These are phyloP conservation scores for Drosophila leonis DNA, from an alignment of 2,888 invertebrate species.

Conservation along the genomic window DNA sequence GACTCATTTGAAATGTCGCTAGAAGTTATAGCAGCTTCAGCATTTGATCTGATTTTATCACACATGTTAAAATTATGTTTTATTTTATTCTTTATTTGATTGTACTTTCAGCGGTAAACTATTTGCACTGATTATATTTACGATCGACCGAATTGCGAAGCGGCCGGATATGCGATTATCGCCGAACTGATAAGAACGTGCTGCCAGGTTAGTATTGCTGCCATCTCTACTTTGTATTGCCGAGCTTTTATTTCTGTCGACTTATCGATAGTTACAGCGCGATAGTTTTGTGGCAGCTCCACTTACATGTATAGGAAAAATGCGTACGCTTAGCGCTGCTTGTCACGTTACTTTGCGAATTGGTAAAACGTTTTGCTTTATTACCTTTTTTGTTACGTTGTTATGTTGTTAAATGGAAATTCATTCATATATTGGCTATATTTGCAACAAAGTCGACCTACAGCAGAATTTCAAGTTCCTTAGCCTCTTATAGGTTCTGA, in stretches of 20 bases:
- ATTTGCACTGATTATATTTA: not conserved
- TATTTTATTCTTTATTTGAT: too few relatives aligned
- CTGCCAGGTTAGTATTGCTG: not conserved
- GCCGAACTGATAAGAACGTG: not conserved
- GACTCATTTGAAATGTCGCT: not conserved
- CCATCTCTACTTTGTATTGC: not conserved
- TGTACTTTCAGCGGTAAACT: not conserved
- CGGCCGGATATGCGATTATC: not conserved
- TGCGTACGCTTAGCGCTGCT: too few relatives aligned
- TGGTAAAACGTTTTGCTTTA: too few relatives aligned
- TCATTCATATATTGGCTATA: too few relatives aligned
- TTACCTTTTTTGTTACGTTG: too few relatives aligned
- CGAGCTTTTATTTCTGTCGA: not conserved
- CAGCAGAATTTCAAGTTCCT: too few relatives aligned
- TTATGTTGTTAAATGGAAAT: too few relatives aligned
- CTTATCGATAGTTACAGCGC: slow-evolving; percentile 12
- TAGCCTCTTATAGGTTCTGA: too few relatives aligned
- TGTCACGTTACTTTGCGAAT: too few relatives aligned
- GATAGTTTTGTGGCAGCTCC: too few relatives aligned
- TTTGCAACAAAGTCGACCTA: too few relatives aligned
- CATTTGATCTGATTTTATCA: not conserved
- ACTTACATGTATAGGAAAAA: too few relatives aligned
- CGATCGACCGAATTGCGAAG: not conserved
- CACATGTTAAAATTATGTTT: not conserved
- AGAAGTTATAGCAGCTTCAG: not conserved